phyloP scores from a whole-genome alignment of 1,140 invertebrate species.

The Tetramorium alpestre region DNA sequence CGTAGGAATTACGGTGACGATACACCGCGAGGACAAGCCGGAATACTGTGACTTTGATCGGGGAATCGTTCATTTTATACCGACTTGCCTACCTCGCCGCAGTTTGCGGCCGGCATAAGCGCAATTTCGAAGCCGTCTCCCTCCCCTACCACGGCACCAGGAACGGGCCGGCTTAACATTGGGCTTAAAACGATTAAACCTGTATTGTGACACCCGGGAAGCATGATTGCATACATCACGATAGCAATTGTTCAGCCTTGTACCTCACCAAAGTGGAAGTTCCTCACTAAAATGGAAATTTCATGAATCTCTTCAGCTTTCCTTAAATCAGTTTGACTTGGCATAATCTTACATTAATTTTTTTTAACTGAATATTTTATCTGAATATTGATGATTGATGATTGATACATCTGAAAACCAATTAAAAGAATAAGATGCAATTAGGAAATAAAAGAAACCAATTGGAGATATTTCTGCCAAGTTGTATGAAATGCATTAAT shows the following conservation, averaged over 20 bases:
- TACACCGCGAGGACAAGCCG: constrained; percentile 63
- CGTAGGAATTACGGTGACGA: constrained; percentile 46
- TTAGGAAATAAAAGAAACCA: background rate
- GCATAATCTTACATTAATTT: background rate
- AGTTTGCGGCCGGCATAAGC: constrained; percentile 4
- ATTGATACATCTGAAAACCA: too few relatives aligned
- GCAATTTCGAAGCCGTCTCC: constrained; percentile 24
- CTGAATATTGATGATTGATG: too few relatives aligned
- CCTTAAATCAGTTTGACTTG: background rate
- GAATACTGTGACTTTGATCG: constrained; percentile 76
- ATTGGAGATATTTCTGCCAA: background rate
- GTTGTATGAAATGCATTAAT: background rate
- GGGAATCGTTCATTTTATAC: constrained; percentile 79
- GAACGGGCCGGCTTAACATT: background rate
- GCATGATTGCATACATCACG: constrained; percentile 20
- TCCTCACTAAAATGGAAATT: background rate
- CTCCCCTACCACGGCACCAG: constrained; percentile 1
- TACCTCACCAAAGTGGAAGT: background rate
- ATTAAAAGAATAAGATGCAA: background rate
- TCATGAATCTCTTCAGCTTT: background rate
- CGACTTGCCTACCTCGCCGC: constrained; percentile 72
- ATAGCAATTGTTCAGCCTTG: constrained; percentile 51
- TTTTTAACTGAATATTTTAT: background rate
- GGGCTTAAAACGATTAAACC: constrained; percentile 23
- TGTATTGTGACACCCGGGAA: constrained; percentile 38